Percentiles rank a stretch among this genome's conserved stretches.
These are phyloP conservation scores for Steromphala cineraria DNA, from an alignment of 2,888 invertebrate genomes.

Conservation along the genomic window DNA sequence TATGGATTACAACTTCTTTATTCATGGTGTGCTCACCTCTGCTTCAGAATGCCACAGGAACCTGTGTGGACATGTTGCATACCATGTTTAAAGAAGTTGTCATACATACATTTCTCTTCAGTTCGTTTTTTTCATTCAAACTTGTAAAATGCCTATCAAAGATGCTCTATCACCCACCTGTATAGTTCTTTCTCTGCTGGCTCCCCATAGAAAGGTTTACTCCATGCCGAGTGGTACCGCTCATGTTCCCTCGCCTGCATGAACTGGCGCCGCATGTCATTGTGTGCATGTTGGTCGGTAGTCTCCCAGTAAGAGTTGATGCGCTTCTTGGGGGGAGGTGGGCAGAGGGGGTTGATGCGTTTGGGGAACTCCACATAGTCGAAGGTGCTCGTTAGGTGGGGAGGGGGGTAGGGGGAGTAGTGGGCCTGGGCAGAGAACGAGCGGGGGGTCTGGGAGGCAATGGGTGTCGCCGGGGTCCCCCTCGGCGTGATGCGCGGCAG, in stretches of 20 bases:
- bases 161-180: conserved; percentile 58
- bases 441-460: conserved; percentile 26
- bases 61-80: too few species aligned
- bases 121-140: neutral
- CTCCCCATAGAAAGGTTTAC: conserved; percentile 71
- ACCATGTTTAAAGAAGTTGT: too few species aligned
- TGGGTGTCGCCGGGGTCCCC: conserved; percentile 26
- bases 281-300: conserved; percentile 68
- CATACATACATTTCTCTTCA: too few species aligned
- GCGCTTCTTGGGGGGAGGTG: conserved; percentile 62
- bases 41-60: too few species aligned
- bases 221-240: conserved; percentile 73
- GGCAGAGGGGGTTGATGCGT: conserved; percentile 68
- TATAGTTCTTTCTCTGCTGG: conserved; percentile 71
- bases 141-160: neutral
- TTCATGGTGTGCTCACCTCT: too few species aligned
- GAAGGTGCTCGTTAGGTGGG: conserved; percentile 60
- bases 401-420: conserved; percentile 66
- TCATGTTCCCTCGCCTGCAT: conserved; percentile 72
- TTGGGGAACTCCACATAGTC: conserved; percentile 59
- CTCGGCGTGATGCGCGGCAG: conserved; percentile 63
- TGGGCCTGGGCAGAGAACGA: conserved; percentile 47
- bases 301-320: conserved; percentile 72
- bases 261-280: conserved; percentile 64
- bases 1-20: too few species aligned